Evolutionary conservation across 2,888 invertebrate species (phyloP), one percentile per base, ranked within the genome.

Genomic region (Loripinus fragilis): DNA sequence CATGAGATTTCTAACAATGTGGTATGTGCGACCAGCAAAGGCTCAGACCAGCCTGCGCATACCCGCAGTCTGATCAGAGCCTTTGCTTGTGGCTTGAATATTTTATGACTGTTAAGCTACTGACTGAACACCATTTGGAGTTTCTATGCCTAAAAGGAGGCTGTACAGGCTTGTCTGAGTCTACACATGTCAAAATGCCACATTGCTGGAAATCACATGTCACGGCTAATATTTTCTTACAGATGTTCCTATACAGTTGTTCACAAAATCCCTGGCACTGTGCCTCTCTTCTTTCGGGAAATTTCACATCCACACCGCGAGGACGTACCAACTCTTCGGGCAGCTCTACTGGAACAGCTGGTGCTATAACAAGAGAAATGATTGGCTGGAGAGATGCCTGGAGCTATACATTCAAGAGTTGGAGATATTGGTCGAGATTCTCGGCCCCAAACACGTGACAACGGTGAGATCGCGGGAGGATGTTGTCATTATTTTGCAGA

Each of bases 261-360:
- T 86, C 50, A 76, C 81, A 30, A 77, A 80, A 67, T 85, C 88
- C 0, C 74, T 85, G 73, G 76, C 81, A 20, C 81, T 87, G 48
- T 87, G 87, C 70, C 33, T 78, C 41, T 73, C 80, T 23, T 78
- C 85, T 45, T 88, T 83, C 74, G 88, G 88, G 7, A 77, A 73
- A 33, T 74, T 75, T n/a, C 87, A 86, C 64, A 74, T 85, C 41
- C 76, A 84, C 68, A 86, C 85, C 17, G 88, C 87, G 25, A 73
- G 88, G 10, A 85, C 86, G 52, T 80, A 75, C 35, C 87, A 87
- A 81, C 81, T 88, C 42, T 85, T 79, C 52, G 88, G 86, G 17
- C 88, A 88, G 79, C 77, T 88, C 71, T 86, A 81, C 69, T 88
- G 88, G 88, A 86, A 86, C 52, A 76, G 52, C n/a, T 76, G 73